phyloP scores from a whole-genome alignment of 2,888 invertebrate genomes.

The Pachydiplax longipennis region DNA sequence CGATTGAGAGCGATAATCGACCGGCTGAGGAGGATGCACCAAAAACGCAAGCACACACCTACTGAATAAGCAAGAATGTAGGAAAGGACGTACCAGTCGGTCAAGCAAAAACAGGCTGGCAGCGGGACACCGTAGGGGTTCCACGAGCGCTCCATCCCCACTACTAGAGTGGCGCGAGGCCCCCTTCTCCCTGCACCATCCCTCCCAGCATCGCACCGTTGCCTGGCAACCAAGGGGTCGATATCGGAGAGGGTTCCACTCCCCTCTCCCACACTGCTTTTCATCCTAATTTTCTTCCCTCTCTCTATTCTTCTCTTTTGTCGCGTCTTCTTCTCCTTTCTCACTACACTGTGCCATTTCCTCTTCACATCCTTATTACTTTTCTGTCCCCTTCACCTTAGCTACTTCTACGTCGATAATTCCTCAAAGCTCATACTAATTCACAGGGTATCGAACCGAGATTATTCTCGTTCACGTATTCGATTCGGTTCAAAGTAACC shows the following conservation, averaged over 20 bases:
- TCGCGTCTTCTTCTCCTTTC: neutral
- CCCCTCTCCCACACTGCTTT: neutral
- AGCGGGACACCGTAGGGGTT: neutral
- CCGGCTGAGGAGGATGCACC: neutral
- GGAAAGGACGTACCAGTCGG: neutral
- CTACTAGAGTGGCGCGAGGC: neutral
- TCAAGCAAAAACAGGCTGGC: neutral
- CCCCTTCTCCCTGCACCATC: neutral
- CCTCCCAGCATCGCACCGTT: constrained; percentile 37
- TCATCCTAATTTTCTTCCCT: neutral
- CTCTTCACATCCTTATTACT: neutral
- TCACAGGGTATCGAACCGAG: no score
- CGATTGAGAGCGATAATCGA: no score
- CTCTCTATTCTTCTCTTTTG: neutral
- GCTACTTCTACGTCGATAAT: neutral
- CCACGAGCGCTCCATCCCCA: neutral
- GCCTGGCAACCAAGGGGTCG: constrained; percentile 38
- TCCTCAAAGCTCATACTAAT: no score
- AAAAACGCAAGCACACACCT: neutral
- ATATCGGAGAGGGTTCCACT: constrained; percentile 22
- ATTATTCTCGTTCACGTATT: no score
- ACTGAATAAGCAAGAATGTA: neutral
- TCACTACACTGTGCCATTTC: neutral
- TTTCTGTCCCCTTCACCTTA: neutral
- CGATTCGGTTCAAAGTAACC: no score